Conservation (phyloP, 1,140 invertebrate genomes). For the Cylas formicarius region DNA sequence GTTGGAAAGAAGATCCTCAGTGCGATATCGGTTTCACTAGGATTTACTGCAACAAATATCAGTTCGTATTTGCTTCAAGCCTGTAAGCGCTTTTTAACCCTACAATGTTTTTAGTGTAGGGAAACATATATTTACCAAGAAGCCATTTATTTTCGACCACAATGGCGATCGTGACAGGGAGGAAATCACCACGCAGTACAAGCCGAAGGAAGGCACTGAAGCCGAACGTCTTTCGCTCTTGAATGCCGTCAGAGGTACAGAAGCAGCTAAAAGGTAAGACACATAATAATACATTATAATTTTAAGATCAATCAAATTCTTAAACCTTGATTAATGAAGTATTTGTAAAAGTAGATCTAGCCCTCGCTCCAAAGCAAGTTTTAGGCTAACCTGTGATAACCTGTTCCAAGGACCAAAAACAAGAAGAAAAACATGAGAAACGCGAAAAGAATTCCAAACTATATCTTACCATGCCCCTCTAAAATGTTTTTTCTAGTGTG, state of each 20-base stretch:
- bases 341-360: no score
- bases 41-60: conserved; percentile 54
- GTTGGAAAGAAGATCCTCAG: conserved; percentile 57
- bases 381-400: no score
- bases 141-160: conserved; percentile 52
- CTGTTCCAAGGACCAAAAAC: no score
- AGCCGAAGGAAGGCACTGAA: conserved; percentile 58
- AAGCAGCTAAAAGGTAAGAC: conserved; percentile 51
- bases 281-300: no score
- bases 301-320: no score
- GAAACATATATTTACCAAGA: conserved; percentile 66
- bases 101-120: conserved; percentile 50
- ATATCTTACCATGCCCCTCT: no score
- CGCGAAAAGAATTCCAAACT: no score
- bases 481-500: no score
- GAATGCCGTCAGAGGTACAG: conserved; percentile 54
- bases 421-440: no score
- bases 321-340: no score
- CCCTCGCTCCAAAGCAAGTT: no score
- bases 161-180: conserved; percentile 56
- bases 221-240: conserved; percentile 57
- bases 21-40: conserved; percentile 59
- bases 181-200: conserved; percentile 64
- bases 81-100: not conserved
- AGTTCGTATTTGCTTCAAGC: conserved; percentile 44